phyloP scores from a whole-genome alignment of 2,797 vertebrate species.

The Spondyliosoma cantharus region DNA sequence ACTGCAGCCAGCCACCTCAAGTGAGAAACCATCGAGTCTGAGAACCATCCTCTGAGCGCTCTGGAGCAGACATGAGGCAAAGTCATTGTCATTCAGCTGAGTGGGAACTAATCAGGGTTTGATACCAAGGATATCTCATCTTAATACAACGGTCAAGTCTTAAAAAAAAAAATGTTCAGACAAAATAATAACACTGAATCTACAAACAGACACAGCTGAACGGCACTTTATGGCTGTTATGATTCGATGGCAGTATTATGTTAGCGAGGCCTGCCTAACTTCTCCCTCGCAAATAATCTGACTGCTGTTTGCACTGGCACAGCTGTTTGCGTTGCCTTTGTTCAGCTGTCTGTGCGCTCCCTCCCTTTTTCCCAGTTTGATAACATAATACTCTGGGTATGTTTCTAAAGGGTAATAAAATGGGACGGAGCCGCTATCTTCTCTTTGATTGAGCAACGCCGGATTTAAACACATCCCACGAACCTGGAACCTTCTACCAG shows the following conservation, averaged over 20 bases:
- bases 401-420: constrained; percentile 76
- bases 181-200: constrained; percentile 41
- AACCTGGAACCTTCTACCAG: constrained; percentile 61
- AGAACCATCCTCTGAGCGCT: constrained; percentile 62
- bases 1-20: constrained; percentile 82
- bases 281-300: constrained; percentile 75
- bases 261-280: constrained; percentile 67
- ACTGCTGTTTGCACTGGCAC: constrained; percentile 81
- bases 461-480: constrained; percentile 63
- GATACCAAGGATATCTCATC: constrained; percentile 14
- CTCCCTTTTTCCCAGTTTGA: constrained; percentile 76
- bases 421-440: constrained; percentile 70
- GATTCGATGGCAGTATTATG: constrained; percentile 70
- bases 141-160: constrained; percentile 22
- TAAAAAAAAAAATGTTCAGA: constrained; percentile 32
- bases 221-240: constrained; percentile 53
- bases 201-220: constrained; percentile 52
- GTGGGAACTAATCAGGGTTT: constrained; percentile 40
- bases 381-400: constrained; percentile 79
- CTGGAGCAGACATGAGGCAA: constrained; percentile 56
- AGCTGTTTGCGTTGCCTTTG: constrained; percentile 80
- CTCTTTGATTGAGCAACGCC: constrained; percentile 73
- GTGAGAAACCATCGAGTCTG: constrained; percentile 74
- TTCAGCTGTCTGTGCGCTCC: constrained; percentile 75
- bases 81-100: constrained; percentile 47